Evolutionary conservation across 2,888 invertebrate species (phyloP), one percentile per base, ranked within the genome.

Genomic region (Ennomos fuscantarius): DNA sequence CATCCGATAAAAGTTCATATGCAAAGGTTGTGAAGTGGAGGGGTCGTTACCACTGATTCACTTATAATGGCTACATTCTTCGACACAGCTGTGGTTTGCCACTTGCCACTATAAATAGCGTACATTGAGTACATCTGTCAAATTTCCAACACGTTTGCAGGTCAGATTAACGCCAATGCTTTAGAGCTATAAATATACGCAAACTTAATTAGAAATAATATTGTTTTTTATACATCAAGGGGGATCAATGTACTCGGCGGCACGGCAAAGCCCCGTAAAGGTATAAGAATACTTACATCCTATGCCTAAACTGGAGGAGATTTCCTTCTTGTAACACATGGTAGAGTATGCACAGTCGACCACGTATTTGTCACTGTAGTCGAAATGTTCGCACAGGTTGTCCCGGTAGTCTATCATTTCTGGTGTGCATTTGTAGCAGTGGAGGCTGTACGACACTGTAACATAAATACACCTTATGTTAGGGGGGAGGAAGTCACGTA

Each of bases 301-400:
- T 36, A 53, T 49, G 9, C 48, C 44, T 9, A 58, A 40, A 35
- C 9, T 40, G 8, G 93, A 87, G 13, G 92, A 90, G 41, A 93
- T 94, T 35, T 94, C 93, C 73, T 93, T 94, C 81, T 96, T 97
- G 83, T 94, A 93, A 77, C 97, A 97, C 90, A 96, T 94, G 12
- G 96, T 96, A 0, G 97, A 97, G 66, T 93, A 93, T 5, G 94
- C 94, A 78, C 97, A 97, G 44, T 95, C 92, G 0, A 93, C 90
- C 60, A 95, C 87, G 81, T 93, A 97, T 3, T 86, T 84, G 6
- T 94, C 93, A 69, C 93, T 93, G 41, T 70, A 65, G 78, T 96
- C 94, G 76, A 97, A 97, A 64, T 94, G 93, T n/a, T 95, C 93
- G 81, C 97, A 97, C 35, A 94, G 82, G 36, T 92, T 56, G 8